Percentiles rank a stretch among this genome's conserved stretches.
Conservation (phyloP, 53 echinoderm and acorn worm genomes). For the Stichopus horrens region DNA sequence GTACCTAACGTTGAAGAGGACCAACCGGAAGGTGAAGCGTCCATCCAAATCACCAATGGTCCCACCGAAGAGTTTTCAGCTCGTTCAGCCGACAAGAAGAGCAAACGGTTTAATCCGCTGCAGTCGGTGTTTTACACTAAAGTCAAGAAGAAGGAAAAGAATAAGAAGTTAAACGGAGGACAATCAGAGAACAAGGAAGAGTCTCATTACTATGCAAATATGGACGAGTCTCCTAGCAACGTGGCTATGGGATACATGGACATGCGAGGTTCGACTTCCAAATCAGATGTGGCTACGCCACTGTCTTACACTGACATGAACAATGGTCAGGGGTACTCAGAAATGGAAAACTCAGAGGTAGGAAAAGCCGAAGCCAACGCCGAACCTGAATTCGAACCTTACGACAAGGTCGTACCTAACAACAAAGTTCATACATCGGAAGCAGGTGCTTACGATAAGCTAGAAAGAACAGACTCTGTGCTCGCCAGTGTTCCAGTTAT, state of each 20-base stretch:
- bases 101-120: not conserved
- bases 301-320: not conserved
- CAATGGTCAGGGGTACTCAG: not conserved
- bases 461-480: not conserved
- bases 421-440: not conserved
- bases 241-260: slow-evolving; percentile 3
- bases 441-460: not conserved
- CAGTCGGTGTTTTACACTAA: not conserved
- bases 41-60: not conserved
- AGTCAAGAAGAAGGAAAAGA: not conserved
- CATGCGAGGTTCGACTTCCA: slow-evolving; percentile 7
- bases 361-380: not conserved
- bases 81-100: not conserved
- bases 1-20: not conserved
- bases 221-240: not conserved
- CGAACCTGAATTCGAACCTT: not conserved
- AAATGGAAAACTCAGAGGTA: not conserved
- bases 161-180: not conserved
- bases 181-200: not conserved
- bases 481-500: not conserved
- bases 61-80: not conserved
- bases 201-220: not conserved
- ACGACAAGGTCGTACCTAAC: not conserved
- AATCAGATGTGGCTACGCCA: too few species aligned
- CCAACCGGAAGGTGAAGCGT: not conserved